Evolutionary conservation across 2,113 vertebrate species (phyloP).

Genomic region (Myrmecobius fasciatus): DNA sequence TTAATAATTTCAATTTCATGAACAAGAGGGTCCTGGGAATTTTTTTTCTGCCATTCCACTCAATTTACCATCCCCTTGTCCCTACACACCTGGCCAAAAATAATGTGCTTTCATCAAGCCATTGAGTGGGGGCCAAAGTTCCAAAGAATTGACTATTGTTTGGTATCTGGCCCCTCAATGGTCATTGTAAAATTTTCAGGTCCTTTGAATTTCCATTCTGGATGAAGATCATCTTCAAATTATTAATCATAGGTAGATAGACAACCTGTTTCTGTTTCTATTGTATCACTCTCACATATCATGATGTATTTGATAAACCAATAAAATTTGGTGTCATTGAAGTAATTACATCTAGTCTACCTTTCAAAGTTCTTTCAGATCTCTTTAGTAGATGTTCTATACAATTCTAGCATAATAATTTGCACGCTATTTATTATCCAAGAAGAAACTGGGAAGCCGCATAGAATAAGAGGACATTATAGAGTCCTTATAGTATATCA

Average conservation of each 20-base stretch:
- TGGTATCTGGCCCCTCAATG: background rate
- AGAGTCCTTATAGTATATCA: background rate
- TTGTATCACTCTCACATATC: conserved; percentile 96
- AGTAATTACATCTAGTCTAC: conserved; percentile 92
- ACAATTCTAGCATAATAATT: conserved; percentile 89
- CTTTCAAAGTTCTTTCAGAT: conserved; percentile 97
- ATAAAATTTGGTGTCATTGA: conserved; percentile 94
- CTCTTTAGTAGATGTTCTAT: conserved; percentile 93
- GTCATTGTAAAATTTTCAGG: background rate
- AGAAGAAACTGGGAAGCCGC: background rate
- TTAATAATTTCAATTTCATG: background rate
- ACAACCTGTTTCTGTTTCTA: conserved; percentile 86
- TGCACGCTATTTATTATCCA: conserved; percentile 88
- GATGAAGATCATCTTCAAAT: background rate
- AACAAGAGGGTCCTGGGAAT: background rate
- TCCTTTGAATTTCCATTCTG: background rate
- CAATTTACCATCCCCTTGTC: background rate
- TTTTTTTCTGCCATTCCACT: background rate
- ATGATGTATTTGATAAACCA: conserved; percentile 96
- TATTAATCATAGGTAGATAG: background rate
- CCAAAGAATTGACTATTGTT: background rate
- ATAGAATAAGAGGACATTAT: background rate
- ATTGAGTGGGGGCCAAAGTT: background rate
- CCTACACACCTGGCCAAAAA: background rate
- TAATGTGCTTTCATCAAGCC: background rate